Evolutionary conservation across 2,797 vertebrate species (phyloP), one percentile per base, ranked within the genome.

Genomic region (Enteromius anoplus): DNA sequence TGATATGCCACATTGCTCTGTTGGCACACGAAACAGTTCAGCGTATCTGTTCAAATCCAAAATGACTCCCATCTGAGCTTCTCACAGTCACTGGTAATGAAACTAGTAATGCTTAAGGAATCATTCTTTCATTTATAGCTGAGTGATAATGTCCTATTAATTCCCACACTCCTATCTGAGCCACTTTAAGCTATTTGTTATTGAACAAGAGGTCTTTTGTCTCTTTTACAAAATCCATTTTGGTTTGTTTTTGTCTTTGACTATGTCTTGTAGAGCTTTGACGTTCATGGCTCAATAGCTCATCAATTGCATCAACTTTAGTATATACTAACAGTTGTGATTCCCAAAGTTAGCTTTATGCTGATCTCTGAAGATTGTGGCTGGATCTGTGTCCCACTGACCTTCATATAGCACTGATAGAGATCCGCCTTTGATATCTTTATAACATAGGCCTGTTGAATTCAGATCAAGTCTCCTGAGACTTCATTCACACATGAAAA

Each of bases 301-400:
- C 49, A 42, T 55, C 64, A 53, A 65, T 65, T 34, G 10, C 60
- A 65, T 9, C 26, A 75, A 15, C 64, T 10, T 55, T 34, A 42
- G 15, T 42, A 79, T 14, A 19, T 5, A 64, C 21, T 79, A 29
- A 68, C 49, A 70, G 7, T 34, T 42, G n/a, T 70, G 49, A 70
- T 3, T 79, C 34, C 64, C n/a, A 23, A 53, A 69, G 11, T 66
- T 51, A 66, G 47, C 58, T 80, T 70, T 29, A 70, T 80, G 78
- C 66, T 58, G n/a, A 80, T 12, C 65, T 80, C 19, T 80, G 19
- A 62, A 47, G 51, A 55, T 60, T 47, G 23, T 42, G 40, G 45
- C 23, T 42, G 15, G 17, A 42, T 70, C 51, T 47, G 23, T 47
- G 51, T 71, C 51, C 53, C 11, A 60, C 53, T 60, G 68, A 70